These are phyloP conservation scores for Etheostoma nigrum DNA, from an alignment of 2,797 vertebrate genomes.

Conservation along the genomic window DNA sequence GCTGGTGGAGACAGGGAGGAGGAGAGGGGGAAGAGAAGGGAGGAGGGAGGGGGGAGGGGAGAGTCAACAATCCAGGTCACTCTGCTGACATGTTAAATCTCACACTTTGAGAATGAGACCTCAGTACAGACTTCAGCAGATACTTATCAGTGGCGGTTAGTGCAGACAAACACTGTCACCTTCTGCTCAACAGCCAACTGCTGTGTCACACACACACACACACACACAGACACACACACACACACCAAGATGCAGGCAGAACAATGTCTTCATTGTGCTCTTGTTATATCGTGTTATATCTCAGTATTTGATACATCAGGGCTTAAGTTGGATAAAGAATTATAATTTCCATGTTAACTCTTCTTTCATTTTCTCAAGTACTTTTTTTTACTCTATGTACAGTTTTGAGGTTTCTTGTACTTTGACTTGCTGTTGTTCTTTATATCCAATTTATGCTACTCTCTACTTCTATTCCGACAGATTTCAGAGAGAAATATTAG, in stretches of 20 bases:
- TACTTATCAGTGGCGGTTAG: slow-evolving; percentile 82
- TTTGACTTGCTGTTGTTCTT: not conserved
- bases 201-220: slow-evolving; percentile 26
- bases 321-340: not conserved
- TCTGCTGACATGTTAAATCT: slow-evolving; percentile 82
- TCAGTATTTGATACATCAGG: slow-evolving; percentile 10
- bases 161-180: slow-evolving; percentile 72
- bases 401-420: not conserved
- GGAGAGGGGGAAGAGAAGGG: not conserved
- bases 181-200: slow-evolving; percentile 62
- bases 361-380: not conserved
- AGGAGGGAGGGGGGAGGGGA: slow-evolving; percentile 10
- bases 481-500: not conserved
- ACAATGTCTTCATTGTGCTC: slow-evolving; percentile 34
- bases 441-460: no score
- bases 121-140: slow-evolving; percentile 81
- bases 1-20: not conserved
- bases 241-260: not conserved
- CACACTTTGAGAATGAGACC: slow-evolving; percentile 79
- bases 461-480: no score
- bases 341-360: not conserved
- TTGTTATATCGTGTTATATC: not conserved
- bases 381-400: not conserved
- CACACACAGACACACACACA: slow-evolving; percentile 13
- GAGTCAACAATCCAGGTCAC: slow-evolving; percentile 69